These are phyloP conservation scores for Acanthoscelides obtectus DNA, from an alignment of 2,888 invertebrate genomes.

Conservation along the genomic window DNA sequence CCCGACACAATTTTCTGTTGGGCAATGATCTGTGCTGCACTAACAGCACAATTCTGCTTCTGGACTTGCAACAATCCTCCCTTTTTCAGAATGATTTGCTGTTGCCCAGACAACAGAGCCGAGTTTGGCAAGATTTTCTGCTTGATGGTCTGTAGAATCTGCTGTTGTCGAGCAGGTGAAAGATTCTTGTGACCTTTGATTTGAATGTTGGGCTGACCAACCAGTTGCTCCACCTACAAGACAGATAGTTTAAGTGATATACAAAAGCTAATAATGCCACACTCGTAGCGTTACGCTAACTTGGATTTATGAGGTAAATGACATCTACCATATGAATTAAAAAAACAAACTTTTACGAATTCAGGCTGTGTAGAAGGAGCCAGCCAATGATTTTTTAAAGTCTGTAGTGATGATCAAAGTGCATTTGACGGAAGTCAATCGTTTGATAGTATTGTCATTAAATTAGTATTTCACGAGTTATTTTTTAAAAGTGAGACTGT, in stretches of 20 bases:
- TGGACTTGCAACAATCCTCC: slow-evolving; percentile 29
- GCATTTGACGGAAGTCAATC: too few relatives aligned
- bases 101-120: slow-evolving; percentile 39
- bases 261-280: too few relatives aligned
- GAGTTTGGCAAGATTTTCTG: slow-evolving; percentile 44
- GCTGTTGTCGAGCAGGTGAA: slow-evolving; percentile 47
- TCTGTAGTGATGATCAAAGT: too few relatives aligned
- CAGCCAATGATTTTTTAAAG: too few relatives aligned
- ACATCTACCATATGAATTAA: too few relatives aligned
- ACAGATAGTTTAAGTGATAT: slow-evolving; percentile 16
- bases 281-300: too few relatives aligned
- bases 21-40: slow-evolving; percentile 17
- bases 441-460: too few relatives aligned
- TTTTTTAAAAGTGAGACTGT: too few relatives aligned
- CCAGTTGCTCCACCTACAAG: slow-evolving; percentile 26
- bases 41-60: slow-evolving; percentile 17
- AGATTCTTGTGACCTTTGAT: slow-evolving; percentile 37
- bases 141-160: slow-evolving; percentile 47
- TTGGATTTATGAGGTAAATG: too few relatives aligned
- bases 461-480: too few relatives aligned
- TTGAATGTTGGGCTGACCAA: slow-evolving; percentile 31
- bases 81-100: slow-evolving; percentile 49
- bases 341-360: too few relatives aligned
- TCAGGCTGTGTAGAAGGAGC: too few relatives aligned
- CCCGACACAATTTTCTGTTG: slow-evolving; percentile 21